Conservation (phyloP, 2,888 invertebrate genomes). For the Thymelicus sylvestris region DNA sequence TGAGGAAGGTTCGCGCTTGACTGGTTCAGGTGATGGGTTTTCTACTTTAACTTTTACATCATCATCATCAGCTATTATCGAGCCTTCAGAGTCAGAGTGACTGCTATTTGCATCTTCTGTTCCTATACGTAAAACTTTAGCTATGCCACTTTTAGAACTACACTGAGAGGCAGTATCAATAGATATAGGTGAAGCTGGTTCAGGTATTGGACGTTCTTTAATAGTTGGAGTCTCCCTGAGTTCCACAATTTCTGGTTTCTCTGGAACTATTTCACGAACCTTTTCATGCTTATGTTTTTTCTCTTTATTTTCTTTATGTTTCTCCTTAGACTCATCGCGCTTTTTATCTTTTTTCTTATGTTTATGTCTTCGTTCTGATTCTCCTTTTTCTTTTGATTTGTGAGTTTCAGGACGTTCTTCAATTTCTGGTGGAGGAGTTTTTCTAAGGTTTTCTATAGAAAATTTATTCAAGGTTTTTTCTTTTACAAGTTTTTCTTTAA, state of each 20-base stretch:
- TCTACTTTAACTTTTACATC: constrained; percentile 69
- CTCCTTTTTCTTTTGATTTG: constrained; percentile 80
- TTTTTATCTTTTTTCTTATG: constrained; percentile 88
- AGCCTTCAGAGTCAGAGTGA: constrained; percentile 78
- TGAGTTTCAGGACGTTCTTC: constrained; percentile 67
- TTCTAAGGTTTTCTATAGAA: constrained; percentile 77
- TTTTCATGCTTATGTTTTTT: constrained; percentile 85
- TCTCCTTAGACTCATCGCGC: constrained; percentile 86
- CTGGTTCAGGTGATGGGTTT: constrained; percentile 65
- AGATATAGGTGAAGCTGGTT: constrained; percentile 77
- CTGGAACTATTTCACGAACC: constrained; percentile 72
- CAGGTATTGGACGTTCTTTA: constrained; percentile 69
- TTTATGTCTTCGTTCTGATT: constrained; percentile 84
- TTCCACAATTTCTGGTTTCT: constrained; percentile 79
- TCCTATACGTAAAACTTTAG: constrained; percentile 64
- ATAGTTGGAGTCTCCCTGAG: constrained; percentile 70
- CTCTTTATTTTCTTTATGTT: constrained; percentile 84
- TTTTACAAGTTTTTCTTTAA: constrained; percentile 71
- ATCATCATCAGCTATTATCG: constrained; percentile 74
- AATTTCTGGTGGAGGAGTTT: constrained; percentile 73
- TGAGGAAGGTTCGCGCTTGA: constrained; percentile 56
- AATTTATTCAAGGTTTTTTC: constrained; percentile 77
- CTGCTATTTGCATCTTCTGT: constrained; percentile 72
- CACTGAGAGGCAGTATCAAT: constrained; percentile 81
- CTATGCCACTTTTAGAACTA: constrained; percentile 77